Conservation (phyloP, 1,140 invertebrate species). For the Cecropterus lyciades region DNA sequence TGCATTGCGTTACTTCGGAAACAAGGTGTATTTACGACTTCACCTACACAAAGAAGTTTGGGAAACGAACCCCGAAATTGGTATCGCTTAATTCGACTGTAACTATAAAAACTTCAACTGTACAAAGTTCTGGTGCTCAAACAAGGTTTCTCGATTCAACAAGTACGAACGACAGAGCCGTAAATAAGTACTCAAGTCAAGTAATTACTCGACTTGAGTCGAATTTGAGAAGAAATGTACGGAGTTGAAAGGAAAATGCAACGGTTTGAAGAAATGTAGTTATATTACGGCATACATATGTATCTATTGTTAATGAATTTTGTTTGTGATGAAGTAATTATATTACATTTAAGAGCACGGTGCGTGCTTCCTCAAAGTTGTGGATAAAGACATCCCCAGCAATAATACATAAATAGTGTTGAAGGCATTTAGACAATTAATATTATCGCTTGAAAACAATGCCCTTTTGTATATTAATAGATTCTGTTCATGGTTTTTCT, state of each 20-base stretch:
- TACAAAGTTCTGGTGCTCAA: constrained; percentile 20
- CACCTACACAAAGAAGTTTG: constrained; percentile 27
- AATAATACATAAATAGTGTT: too few species aligned
- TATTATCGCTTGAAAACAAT: too few species aligned
- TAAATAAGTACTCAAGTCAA: constrained; percentile 34
- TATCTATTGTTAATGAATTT: too few species aligned
- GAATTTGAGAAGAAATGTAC: neutral
- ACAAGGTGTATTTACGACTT: constrained; percentile 28
- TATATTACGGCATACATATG: too few species aligned
- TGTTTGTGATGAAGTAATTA: too few species aligned
- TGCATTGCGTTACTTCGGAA: constrained; percentile 20
- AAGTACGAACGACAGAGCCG: constrained; percentile 30
- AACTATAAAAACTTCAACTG: constrained; percentile 31
- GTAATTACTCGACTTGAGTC: constrained; percentile 17
- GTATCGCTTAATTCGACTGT: constrained; percentile 33
- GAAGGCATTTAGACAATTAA: too few species aligned
- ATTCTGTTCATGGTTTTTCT: too few species aligned
- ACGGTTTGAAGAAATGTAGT: too few species aligned
- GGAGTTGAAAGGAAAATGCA: neutral
- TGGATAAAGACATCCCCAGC: too few species aligned
- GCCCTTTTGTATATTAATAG: too few species aligned
- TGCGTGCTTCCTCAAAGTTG: too few species aligned
- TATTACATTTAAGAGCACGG: too few species aligned
- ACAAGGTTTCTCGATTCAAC: constrained; percentile 21
- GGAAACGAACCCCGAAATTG: constrained; percentile 27